Conservation (phyloP, 2,888 invertebrate species). For the Oegoconia quadripuncta region DNA sequence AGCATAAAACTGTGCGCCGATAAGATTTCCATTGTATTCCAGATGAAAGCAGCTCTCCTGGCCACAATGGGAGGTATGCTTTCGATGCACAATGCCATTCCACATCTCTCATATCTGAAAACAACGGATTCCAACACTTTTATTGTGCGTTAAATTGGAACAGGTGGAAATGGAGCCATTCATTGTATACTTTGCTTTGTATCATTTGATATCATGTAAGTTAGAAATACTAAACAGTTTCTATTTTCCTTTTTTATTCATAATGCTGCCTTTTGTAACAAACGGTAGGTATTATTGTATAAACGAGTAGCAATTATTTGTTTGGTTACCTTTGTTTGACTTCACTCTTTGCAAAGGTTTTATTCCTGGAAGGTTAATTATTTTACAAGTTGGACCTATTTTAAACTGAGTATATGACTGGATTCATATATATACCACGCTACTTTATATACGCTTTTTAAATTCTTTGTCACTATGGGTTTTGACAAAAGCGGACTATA, state of each 20-base stretch:
- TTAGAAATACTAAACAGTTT: constrained; percentile 1
- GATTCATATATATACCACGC: no score
- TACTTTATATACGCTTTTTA: no score
- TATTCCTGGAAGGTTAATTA: neutral
- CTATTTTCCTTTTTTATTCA: neutral
- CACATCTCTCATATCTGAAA: constrained; percentile 62
- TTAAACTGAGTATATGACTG: no score
- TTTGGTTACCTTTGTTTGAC: neutral
- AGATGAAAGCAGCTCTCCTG: constrained; percentile 45
- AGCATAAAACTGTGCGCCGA: constrained; percentile 52
- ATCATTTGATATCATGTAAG: constrained; percentile 1
- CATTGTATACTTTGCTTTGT: constrained; percentile 31
- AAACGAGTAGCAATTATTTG: neutral
- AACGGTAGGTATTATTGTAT: neutral
- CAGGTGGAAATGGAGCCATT: constrained; percentile 50
- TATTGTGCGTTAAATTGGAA: constrained; percentile 68
- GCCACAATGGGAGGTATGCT: constrained; percentile 46
- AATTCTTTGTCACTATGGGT: no score
- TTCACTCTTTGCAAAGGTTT: neutral
- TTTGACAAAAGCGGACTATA: constrained; percentile 4
- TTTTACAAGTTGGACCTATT: no score
- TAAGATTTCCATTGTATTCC: constrained; percentile 63
- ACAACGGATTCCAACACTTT: constrained; percentile 65
- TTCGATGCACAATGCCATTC: constrained; percentile 60
- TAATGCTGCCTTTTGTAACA: neutral